Base-by-base conservation (phyloP, 2,888 invertebrate species). In the Dryobota labecula region DNA sequence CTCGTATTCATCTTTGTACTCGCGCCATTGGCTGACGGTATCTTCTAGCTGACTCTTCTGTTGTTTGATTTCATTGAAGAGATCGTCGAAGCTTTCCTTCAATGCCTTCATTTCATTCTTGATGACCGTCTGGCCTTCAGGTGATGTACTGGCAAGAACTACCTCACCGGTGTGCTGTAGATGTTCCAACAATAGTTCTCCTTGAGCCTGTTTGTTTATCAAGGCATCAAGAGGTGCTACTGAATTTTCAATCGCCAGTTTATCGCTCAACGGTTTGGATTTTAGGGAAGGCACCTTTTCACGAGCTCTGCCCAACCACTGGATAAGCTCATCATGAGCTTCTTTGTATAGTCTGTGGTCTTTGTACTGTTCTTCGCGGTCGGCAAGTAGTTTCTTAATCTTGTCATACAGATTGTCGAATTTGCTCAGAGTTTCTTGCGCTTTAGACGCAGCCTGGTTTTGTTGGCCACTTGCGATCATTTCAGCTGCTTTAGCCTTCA, bases 1-100 rank as follows among this genome's bases (percentile, higher is more conserved):
- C 91, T 99, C 99, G 89, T 98, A 98, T 92, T 99, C 99, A 89
- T 99, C 99, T 92, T 99, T 99, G 94, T 98, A 99, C 76, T 98
- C 98, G 69, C 98, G 97, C 98, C 98, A 98, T 88, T 98, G 98
- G 66, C 96, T 96, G 73, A 98, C 97, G 5, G 98, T 98, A 4
- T 97, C 97, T 93, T 98, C 98, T 30, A 99, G 92, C 90, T 98
- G 98, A 83, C 97, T 97, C 89, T 98, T 98, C 90, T 98, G 98
- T 86, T 98, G 97, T 88, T 97, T 97, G 47, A 99, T 97, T 89
- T 99, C 98, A 92, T 97, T 97, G 92, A 99, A 99, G 9, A 99
- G 94, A 79, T 97, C 97, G 86, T 98, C 98, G 86, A 99, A 99
- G 85, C 97, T 98, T 92, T 98, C 98, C 80, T 98, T 97, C 24